phyloP scores from a whole-genome alignment of 35 echinoderm and acorn worm species.

The Strongylocentrotus purpuratus region DNA sequence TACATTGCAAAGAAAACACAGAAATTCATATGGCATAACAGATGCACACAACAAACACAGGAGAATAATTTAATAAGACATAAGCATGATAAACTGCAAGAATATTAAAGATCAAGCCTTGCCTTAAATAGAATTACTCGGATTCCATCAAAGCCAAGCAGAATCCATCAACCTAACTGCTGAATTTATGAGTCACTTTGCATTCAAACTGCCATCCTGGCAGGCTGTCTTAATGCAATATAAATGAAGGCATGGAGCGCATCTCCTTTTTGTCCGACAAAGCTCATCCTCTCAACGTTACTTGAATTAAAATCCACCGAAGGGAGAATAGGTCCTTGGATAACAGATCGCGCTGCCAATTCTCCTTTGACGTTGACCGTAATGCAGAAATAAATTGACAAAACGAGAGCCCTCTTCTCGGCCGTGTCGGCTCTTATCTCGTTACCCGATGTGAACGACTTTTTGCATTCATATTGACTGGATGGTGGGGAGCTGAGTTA shows the following conservation, averaged over 20 bases:
- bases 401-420: neutral
- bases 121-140: neutral
- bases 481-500: neutral
- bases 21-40: too few relatives aligned
- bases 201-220: neutral
- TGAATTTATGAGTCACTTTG: conserved; percentile 4
- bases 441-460: neutral
- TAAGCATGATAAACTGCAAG: neutral
- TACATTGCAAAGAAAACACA: too few relatives aligned
- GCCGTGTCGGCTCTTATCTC: neutral
- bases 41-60: too few relatives aligned
- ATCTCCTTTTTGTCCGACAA: neutral
- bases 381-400: conserved; percentile 19
- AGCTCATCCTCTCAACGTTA: neutral
- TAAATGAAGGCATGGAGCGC: neutral
- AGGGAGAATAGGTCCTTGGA: neutral
- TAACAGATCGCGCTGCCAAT: neutral
- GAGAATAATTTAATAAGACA: neutral
- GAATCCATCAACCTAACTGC: neutral
- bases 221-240: neutral
- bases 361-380: neutral
- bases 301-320: neutral
- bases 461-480: neutral
- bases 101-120: neutral
- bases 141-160: neutral